Evolutionary conservation across 2,888 invertebrate genomes (phyloP).

Genomic region (Pristionchus entomophagus): DNA sequence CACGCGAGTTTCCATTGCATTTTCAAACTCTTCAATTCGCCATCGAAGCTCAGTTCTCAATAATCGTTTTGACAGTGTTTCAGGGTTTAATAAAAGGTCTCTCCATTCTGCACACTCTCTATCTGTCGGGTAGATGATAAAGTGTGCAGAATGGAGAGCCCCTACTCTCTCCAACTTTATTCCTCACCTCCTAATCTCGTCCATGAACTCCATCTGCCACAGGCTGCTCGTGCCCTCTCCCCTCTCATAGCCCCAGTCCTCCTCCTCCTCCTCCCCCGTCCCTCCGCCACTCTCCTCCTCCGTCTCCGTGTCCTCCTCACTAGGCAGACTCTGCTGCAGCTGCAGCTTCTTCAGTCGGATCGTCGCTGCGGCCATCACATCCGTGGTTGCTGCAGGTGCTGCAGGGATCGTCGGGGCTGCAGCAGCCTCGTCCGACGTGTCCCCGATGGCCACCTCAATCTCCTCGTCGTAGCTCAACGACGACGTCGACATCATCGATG

Average conservation of each 20-base stretch:
- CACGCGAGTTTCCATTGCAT: too few relatives aligned
- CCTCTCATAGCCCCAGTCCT: constrained; percentile 31
- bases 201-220: constrained; percentile 46
- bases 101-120: too few relatives aligned
- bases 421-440: background rate
- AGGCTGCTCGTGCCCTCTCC: constrained; percentile 1
- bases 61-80: too few relatives aligned
- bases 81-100: too few relatives aligned
- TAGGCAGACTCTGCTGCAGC: background rate
- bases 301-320: constrained; percentile 35
- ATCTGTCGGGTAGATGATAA: too few relatives aligned
- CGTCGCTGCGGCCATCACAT: background rate
- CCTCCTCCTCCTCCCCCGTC: background rate
- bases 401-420: background rate
- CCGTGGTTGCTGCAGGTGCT: background rate
- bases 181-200: constrained; percentile 26
- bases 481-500: background rate
- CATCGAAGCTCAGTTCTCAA: too few relatives aligned
- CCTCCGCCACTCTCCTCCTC: constrained; percentile 19
- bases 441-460: background rate
- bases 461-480: constrained; percentile 38
- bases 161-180: too few relatives aligned
- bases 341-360: constrained; percentile 1
- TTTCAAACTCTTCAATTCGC: too few relatives aligned
- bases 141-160: too few relatives aligned